A percentile compares a stretch with the other conserved stretches of the same genome.
These are phyloP conservation scores for Gonioctena quinquepunctata DNA, from an alignment of 1,140 invertebrate genomes.

Conservation along the genomic window DNA sequence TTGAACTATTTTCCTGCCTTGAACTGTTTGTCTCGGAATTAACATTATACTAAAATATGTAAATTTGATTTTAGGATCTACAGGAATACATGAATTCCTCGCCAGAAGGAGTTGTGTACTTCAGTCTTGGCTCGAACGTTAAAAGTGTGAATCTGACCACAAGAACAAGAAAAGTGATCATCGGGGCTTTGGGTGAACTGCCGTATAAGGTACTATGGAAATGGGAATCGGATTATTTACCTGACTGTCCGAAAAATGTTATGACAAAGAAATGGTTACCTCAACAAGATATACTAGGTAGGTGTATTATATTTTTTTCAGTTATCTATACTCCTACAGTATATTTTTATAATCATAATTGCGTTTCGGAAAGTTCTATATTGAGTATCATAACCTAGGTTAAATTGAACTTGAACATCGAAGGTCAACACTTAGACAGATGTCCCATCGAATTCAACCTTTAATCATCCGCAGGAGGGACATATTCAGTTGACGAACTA, in stretches of 20 bases:
- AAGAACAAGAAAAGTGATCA: slow-evolving; percentile 55
- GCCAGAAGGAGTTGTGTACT: slow-evolving; percentile 60
- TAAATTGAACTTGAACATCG: too few species aligned
- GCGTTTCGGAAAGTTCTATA: too few species aligned
- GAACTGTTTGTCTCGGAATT: too few species aligned
- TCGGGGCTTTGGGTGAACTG: slow-evolving; percentile 57
- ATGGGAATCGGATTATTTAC: slow-evolving; percentile 54
- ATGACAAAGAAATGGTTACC: slow-evolving; percentile 66
- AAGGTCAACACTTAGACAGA: too few species aligned
- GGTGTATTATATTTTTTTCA: background rate
- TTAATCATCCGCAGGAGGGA: too few species aligned
- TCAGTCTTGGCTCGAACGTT: slow-evolving; percentile 62
- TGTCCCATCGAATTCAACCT: too few species aligned
- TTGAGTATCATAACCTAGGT: too few species aligned
- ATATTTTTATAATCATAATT: too few species aligned
- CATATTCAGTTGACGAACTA: too few species aligned
- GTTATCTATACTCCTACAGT: too few species aligned
- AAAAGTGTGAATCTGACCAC: slow-evolving; percentile 60
- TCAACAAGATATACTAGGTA: slow-evolving; percentile 54
- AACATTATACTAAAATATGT: too few species aligned
- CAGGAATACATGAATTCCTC: slow-evolving; percentile 55
- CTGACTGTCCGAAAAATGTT: slow-evolving; percentile 59
- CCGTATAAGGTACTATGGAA: slow-evolving; percentile 41
- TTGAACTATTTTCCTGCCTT: too few species aligned
- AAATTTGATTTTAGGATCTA: slow-evolving; percentile 55